These are phyloP conservation scores for Psilanteris sp. DNA, from an alignment of 1,140 invertebrate species.

Conservation along the genomic window DNA sequence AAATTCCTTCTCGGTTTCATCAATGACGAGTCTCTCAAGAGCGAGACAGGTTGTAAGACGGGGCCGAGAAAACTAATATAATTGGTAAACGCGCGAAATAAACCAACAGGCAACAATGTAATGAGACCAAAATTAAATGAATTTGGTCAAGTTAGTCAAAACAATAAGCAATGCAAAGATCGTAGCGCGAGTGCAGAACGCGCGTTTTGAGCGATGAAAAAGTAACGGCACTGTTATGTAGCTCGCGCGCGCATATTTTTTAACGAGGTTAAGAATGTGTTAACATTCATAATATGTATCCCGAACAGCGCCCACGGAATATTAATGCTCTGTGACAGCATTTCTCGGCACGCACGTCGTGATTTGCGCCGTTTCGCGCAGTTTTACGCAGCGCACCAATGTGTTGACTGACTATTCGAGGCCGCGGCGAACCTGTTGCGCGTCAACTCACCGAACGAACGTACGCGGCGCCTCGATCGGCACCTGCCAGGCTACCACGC, in stretches of 20 bases:
- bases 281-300: conserved; percentile 48
- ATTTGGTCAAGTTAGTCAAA: too few relatives aligned
- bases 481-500: conserved; percentile 39
- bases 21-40: conserved; percentile 14
- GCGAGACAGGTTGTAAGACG: too few relatives aligned
- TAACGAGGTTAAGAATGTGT: conserved; percentile 48
- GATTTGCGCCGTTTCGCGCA: neutral
- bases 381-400: too few relatives aligned
- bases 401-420: neutral
- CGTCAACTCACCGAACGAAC: conserved; percentile 4
- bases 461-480: conserved; percentile 35
- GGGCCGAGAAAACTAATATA: neutral
- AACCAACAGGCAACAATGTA: too few relatives aligned
- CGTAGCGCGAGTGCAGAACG: too few relatives aligned
- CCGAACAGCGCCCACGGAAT: conserved; percentile 46
- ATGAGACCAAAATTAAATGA: too few relatives aligned
- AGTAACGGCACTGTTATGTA: conserved; percentile 39
- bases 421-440: conserved; percentile 8
- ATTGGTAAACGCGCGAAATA: neutral
- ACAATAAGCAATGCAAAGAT: too few relatives aligned
- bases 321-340: conserved; percentile 10
- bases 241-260: conserved; percentile 43
- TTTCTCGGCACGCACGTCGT: neutral
- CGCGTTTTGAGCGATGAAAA: conserved; percentile 19
- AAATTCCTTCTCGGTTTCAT: too few relatives aligned